Evolutionary conservation across 2,797 vertebrate species (phyloP), one percentile per base, ranked within the genome.

Genomic region (Lepilemur septentrionalis): DNA sequence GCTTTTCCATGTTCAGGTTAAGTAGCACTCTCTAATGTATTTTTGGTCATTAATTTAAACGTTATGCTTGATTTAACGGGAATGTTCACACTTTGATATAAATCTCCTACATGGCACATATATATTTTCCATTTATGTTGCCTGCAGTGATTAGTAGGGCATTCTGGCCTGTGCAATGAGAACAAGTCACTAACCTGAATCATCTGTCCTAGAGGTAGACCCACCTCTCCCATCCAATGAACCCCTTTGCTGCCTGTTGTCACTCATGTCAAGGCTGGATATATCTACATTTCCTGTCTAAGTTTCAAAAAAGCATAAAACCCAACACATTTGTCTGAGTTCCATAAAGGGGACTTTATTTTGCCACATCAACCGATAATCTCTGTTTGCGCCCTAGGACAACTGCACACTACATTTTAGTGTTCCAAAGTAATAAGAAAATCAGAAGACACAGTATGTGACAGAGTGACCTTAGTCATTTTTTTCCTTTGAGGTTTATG

Each of bases 11-110:
- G 82, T 97, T 97, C 96, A 90, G 75, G 95, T 86, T 93, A 92
- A 91, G 50, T 88, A 89, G 84, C 22, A 87, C 61, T 92, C 61
- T 75, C 76, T 98, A 97, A 97, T 96, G 95, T 92, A 93, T 82
- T 97, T 96, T 92, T 95, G 90, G 94, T 90, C 94, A 97, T 97
- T 97, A 97, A 97, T 97, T 97, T 96, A 95, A 97, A 97, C 85
- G 72, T 84, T 96, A 93, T 89, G 84, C 67, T 97, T 91, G 94
- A 97, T 59, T 96, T 97, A 95, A 87, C 91, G 86, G 8, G 38
- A 98, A 95, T 70, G 67, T 69, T 90, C 97, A 57, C 67, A 94
- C 96, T 98, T 97, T 35, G 89, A 93, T 96, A 96, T 98, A 98
- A 96, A 97, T 97, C 96, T 95, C 46, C 89, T 81, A 63, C 5